phyloP scores from a whole-genome alignment of 92 coral and sea anemone genomes.

The Palythoa heliodiscus region DNA sequence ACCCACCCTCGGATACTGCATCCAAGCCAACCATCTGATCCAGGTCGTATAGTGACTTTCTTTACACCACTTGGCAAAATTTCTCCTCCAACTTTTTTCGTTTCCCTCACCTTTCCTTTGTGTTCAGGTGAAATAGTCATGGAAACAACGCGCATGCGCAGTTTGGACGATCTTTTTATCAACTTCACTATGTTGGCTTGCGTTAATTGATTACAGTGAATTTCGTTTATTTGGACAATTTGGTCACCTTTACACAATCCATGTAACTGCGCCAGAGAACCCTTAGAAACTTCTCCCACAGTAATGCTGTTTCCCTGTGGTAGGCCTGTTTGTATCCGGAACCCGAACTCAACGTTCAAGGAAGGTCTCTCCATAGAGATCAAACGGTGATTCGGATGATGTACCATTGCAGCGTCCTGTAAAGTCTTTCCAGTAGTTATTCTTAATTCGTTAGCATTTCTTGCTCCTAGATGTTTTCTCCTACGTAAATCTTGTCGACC shows the following conservation, averaged over 20 bases:
- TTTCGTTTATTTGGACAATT: conserved; percentile 55
- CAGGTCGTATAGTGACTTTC: conserved; percentile 44
- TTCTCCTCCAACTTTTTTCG: neutral
- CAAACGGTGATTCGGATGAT: neutral
- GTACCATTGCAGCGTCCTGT: neutral
- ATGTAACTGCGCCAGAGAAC: conserved; percentile 60
- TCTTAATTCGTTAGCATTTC: neutral
- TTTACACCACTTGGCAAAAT: neutral
- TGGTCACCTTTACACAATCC: conserved; percentile 60
- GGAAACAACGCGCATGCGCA: conserved; percentile 47
- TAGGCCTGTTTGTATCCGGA: conserved; percentile 55
- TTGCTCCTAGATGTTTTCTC: neutral
- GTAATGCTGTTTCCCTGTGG: conserved; percentile 44
- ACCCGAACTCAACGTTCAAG: conserved; percentile 57
- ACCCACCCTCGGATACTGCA: conserved; percentile 78
- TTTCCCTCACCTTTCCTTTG: neutral
- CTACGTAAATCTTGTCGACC: neutral
- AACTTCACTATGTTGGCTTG: conserved; percentile 46
- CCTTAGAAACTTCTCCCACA: conserved; percentile 51
- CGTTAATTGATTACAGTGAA: conserved; percentile 42
- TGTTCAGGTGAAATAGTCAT: neutral
- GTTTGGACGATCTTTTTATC: conserved; percentile 44
- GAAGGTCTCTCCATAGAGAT: conserved; percentile 61
- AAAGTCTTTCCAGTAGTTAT: neutral
- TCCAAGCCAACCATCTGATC: conserved; percentile 74